Evolutionary conservation across 1,140 invertebrate genomes (phyloP).

Genomic region (Drosophila saltans): DNA sequence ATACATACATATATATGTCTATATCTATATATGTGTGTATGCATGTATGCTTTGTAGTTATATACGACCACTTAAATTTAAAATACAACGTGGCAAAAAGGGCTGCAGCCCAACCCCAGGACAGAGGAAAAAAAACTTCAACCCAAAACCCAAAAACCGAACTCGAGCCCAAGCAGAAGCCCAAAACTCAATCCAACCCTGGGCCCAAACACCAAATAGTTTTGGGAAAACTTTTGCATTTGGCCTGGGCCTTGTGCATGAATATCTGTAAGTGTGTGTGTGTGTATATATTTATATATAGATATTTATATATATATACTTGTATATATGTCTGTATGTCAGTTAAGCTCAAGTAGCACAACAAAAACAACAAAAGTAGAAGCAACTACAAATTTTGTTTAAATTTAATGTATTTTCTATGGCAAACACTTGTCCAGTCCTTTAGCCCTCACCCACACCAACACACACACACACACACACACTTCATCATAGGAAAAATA

Average conservation of each 20-base stretch:
- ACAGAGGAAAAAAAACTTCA: conserved; percentile 7
- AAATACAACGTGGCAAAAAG: conserved; percentile 79
- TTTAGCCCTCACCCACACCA: conserved; percentile 6
- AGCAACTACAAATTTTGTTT: conserved; percentile 73
- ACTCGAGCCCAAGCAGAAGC: conserved; percentile 28
- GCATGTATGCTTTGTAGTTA: conserved; percentile 54
- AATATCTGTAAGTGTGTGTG: conserved; percentile 26
- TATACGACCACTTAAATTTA: conserved; percentile 76
- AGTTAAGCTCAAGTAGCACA: conserved; percentile 76
- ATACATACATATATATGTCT: conserved; percentile 3
- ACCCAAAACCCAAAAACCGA: background rate
- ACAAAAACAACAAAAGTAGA: conserved; percentile 25
- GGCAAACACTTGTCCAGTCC: conserved; percentile 65
- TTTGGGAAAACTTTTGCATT: conserved; percentile 78
- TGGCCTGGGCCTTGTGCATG: conserved; percentile 44
- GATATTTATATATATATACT: conserved; percentile 23
- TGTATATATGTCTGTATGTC: conserved; percentile 34
- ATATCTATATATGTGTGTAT: conserved; percentile 29
- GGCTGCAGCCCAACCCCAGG: conserved; percentile 39
- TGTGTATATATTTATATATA: conserved; percentile 23
- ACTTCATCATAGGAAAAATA: background rate
- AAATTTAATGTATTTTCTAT: conserved; percentile 83
- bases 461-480: background rate
- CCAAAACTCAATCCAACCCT: conserved; percentile 39
- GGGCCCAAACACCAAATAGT: conserved; percentile 61